Conservation (phyloP, 2,888 invertebrate genomes). For the Rhodophaea formosa region DNA sequence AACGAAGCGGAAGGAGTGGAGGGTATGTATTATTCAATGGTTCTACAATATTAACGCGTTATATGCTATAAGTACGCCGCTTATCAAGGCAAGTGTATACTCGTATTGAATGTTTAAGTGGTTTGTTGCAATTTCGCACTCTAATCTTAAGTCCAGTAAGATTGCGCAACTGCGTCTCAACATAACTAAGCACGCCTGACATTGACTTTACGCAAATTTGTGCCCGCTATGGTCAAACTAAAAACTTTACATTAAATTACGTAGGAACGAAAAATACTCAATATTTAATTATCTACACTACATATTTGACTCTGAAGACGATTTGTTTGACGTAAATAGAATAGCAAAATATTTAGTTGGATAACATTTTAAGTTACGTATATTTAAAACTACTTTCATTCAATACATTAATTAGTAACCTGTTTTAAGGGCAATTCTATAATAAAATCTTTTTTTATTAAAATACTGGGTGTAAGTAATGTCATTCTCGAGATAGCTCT, state of each 20-base stretch:
- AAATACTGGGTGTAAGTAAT: no score
- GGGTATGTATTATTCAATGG: no score
- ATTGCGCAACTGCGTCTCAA: conserved; percentile 40
- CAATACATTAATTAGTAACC: no score
- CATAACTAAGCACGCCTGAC: conserved; percentile 39
- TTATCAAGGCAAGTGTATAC: conserved; percentile 21
- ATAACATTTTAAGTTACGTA: no score
- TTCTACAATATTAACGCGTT: neutral
- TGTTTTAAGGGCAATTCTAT: no score
- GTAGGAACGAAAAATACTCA: neutral
- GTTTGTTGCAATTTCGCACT: conserved; percentile 27
- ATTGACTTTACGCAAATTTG: conserved; percentile 42
- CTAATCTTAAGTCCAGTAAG: conserved; percentile 27
- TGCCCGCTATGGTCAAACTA: conserved; percentile 13
- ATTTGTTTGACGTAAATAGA: no score
- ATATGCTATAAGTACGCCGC: conserved; percentile 10
- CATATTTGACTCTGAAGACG: no score
- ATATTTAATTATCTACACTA: neutral
- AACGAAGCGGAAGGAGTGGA: no score
- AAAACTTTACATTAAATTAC: neutral
- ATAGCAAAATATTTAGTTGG: no score
- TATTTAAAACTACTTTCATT: no score
- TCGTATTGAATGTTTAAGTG: conserved; percentile 29
- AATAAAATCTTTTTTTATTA: no score
- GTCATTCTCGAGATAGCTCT: no score